Percentiles rank a stretch among this genome's conserved stretches.
Conservation (phyloP, 2,113 vertebrate species). For the Ciconia stormi region DNA sequence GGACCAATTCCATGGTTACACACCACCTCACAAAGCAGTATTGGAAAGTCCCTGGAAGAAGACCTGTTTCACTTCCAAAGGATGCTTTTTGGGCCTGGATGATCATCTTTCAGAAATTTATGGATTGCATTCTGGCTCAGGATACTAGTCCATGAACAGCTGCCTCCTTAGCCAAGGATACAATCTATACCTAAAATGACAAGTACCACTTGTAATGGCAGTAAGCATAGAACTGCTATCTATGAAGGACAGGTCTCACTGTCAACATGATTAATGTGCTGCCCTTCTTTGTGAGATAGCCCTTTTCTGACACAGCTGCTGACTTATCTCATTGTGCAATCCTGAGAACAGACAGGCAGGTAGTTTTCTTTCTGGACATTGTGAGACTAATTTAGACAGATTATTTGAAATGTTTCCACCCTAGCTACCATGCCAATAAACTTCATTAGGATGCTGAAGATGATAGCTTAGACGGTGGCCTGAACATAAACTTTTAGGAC, state of each 20-base stretch:
- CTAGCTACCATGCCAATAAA: neutral
- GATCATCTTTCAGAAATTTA: neutral
- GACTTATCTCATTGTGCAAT: neutral
- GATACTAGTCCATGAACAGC: neutral
- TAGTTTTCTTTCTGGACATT: neutral
- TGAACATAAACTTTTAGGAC: neutral
- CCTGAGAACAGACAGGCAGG: neutral
- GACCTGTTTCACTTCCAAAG: neutral
- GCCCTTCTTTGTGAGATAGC: neutral
- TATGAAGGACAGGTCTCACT: neutral
- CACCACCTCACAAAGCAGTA: neutral
- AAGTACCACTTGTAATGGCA: neutral
- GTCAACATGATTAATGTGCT: conserved; percentile 24
- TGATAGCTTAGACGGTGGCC: neutral
- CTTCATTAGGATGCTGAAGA: neutral
- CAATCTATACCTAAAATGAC: neutral
- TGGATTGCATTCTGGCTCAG: neutral
- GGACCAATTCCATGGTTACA: neutral
- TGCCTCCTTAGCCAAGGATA: neutral
- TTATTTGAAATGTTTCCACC: neutral
- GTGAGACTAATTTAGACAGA: neutral
- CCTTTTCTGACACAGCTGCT: conserved; percentile 1
- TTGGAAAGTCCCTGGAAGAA: neutral
- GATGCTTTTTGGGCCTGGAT: neutral
- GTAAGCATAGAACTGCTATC: neutral